phyloP scores from a whole-genome alignment of 2,113 vertebrate genomes.

The Thalassarche chlororhynchos region DNA sequence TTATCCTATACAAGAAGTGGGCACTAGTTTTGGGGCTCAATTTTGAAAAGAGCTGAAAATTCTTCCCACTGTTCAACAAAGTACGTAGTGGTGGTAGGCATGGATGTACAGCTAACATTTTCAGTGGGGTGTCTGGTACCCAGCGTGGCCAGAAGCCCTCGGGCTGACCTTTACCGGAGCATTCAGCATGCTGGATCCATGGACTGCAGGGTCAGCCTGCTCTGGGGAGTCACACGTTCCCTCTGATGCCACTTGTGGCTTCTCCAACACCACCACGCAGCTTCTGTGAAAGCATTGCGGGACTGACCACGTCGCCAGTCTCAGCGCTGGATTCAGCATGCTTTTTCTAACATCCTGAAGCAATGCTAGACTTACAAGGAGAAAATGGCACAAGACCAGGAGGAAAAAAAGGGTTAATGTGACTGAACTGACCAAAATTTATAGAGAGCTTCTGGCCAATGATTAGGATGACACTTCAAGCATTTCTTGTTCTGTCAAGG shows the following conservation, averaged over 20 bases:
- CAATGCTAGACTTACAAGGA: background rate
- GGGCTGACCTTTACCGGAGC: background rate
- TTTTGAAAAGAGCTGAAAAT: background rate
- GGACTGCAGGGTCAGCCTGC: background rate
- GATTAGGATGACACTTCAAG: background rate
- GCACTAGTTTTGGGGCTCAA: background rate
- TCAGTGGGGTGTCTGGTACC: background rate
- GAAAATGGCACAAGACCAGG: background rate
- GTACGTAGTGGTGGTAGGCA: accelerated
- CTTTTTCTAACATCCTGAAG: background rate
- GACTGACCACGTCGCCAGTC: accelerated
- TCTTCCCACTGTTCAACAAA: accelerated
- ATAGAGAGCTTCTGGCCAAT: background rate
- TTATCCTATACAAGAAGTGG: background rate
- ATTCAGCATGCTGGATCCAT: background rate
- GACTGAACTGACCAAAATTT: background rate
- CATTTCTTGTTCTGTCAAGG: background rate
- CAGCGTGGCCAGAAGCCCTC: background rate
- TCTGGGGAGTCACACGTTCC: background rate
- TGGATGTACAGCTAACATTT: background rate
- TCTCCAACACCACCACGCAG: background rate
- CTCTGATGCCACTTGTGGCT: background rate
- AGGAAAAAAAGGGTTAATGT: background rate
- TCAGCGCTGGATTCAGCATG: background rate
- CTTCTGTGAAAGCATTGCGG: background rate